Base-by-base conservation (phyloP, 2,888 invertebrate species). In the Peribatodes rhomboidaria region DNA sequence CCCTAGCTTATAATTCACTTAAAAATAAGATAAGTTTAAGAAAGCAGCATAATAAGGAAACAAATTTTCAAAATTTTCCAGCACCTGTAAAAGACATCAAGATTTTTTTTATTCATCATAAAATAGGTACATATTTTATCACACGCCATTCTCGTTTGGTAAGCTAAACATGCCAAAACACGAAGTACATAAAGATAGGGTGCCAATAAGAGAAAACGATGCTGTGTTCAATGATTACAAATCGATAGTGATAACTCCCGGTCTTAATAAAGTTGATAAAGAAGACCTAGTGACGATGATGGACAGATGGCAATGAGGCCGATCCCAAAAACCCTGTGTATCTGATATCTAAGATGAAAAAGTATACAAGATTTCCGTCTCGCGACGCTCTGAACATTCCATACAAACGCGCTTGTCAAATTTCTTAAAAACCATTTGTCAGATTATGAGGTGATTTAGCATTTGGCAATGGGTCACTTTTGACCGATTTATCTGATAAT, bases 81-180 rank as follows among this genome's bases (percentile, higher is more conserved):
- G 67, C 69, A 67, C 68, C 68, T 61, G 66, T 59, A 66, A 68
- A 58, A 41, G 60, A 67, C 14, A 55, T 39, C 35, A 64, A 50
- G 53, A 37, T 37, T 61, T 58, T 47, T 58, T 47, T 57, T 50
- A 66, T 62, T 66, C 63, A 42, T 67, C 44, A 66, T 58, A 47
- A 20, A 52, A 33, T 20, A 71, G 42, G 54, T 47, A 13, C n/a
- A n/a, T n/a, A n/a, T n/a, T 57, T 39, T 64, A 60, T 54, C 55
- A 62, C 33, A 57, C 59, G 52, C 60, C 65, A 69, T 67, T 62
- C 57, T 67, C 53, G 54, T 49, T 37, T 49, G 71, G 53, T 67
- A 84, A 85, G 79, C 83, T 84, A 84, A 73, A 75, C 87, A 87
- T 87, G 87, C 87, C 73, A 77, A 79, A 78, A 81, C 73, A 79